Base-by-base conservation (phyloP, 2,888 invertebrate genomes). In the Acutogordius australiensis region DNA sequence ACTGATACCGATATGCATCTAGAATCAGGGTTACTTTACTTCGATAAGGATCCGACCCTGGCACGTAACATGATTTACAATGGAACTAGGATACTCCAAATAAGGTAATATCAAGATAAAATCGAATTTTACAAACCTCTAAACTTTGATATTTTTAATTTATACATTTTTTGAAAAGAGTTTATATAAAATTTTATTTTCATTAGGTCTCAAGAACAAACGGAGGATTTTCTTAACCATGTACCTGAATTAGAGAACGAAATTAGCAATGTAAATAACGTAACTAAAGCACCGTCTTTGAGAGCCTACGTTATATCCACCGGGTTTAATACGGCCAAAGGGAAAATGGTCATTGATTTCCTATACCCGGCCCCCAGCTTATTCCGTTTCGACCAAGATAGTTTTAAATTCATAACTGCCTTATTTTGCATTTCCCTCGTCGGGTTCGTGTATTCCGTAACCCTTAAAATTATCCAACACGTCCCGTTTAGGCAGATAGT, bases 341-440 rank as follows among this genome's bases (percentile, higher is more conserved):
- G 76, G 45, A 82, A 81, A 65, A 73, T 91, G 21, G 84, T 91
- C 0, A 78, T 88, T 23, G 84, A 88, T 28, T 91, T 94, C 65
- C 75, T 91, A 66, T 90, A 86, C 71, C 91, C 91, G 0, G 85
- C 86, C 29, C 90, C 90, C 0, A 84, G 88, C 0, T 90, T 88
- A 71, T 90, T 88, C 74, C 84, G 86, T 70, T 91, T 91, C 70
- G 86, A 90, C 68, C 79, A 81, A 58, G 90, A 91, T 69, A 85
- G 87, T 2, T 69, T 68, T 64, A 67, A 67, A 61, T 90, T 88
- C 70, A 81, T 90, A 58, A 76, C 78, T 61, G 76, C 84, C 28
- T 74, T 83, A 66, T 80, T 80, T 66, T 67, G 76, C 58, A 77
- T 82, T 64, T 80, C 82, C 29, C 74, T 76, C 0, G 67, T 77